Conservation (phyloP, 1,140 invertebrate genomes). For the Pseudachorutes palmiensis region DNA sequence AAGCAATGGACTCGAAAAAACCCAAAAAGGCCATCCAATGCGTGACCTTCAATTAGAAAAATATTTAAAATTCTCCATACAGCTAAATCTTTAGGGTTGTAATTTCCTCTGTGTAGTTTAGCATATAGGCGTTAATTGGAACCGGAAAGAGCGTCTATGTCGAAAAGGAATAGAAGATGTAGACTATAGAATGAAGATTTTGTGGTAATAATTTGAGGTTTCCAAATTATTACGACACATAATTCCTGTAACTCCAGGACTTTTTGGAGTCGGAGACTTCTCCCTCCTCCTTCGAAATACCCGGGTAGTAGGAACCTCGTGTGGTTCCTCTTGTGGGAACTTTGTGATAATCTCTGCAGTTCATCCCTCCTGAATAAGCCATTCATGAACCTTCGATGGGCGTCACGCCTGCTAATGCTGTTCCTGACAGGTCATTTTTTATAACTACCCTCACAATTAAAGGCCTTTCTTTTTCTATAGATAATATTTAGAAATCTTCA, state of each 20-base stretch:
- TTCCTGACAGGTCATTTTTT: constrained; percentile 38
- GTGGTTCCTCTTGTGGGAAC: no score
- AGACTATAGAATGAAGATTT: no score
- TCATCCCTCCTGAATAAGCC: constrained; percentile 27
- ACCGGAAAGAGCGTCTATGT: no score
- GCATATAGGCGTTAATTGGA: no score
- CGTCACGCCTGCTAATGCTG: constrained; percentile 37
- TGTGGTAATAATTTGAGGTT: background rate
- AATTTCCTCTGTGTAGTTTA: no score
- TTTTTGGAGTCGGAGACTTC: background rate
- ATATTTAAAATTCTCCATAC: no score
- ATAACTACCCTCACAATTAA: constrained; percentile 37
- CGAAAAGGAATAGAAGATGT: no score
- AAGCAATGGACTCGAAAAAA: no score
- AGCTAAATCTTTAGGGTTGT: no score
- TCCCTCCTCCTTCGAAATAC: background rate
- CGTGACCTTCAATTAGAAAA: no score
- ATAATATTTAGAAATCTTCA: background rate
- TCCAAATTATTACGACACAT: background rate
- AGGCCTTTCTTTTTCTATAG: constrained; percentile 9
- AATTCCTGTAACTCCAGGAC: background rate
- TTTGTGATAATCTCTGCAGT: background rate
- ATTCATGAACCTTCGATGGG: constrained; percentile 37
- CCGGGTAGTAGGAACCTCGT: no score
- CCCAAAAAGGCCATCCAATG: no score